phyloP scores from a whole-genome alignment of 2,797 vertebrate genomes.

The Lithobates sylvaticus region DNA sequence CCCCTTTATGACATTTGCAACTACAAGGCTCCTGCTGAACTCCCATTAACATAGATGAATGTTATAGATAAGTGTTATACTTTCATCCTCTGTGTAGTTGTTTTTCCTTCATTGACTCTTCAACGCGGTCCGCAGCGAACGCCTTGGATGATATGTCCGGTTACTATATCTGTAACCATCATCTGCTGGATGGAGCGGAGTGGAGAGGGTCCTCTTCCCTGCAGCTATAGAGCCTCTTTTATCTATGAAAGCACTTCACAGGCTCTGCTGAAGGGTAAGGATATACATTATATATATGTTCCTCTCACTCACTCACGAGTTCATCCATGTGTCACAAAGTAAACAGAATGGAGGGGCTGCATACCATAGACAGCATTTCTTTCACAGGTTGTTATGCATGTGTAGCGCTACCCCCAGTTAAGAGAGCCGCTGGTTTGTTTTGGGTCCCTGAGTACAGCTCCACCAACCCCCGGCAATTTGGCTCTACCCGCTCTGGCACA shows the following conservation, averaged over 20 bases:
- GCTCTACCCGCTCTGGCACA: no score
- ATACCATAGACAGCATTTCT: not conserved
- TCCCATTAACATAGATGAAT: no score
- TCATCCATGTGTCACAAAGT: not conserved
- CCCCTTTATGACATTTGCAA: no score
- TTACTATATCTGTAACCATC: conserved; percentile 1
- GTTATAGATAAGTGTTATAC: no score
- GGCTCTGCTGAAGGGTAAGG: not conserved
- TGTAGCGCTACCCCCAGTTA: no score
- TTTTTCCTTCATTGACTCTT: not conserved
- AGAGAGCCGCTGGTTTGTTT: no score
- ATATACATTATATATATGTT: not conserved
- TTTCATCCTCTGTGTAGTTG: no score
- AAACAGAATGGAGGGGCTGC: not conserved
- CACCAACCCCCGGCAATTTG: no score
- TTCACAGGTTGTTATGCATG: not conserved
- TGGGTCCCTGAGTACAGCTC: no score
- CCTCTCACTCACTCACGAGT: not conserved
- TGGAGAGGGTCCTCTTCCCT: not conserved
- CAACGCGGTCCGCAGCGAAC: no score
- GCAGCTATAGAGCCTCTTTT: not conserved
- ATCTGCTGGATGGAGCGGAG: not conserved
- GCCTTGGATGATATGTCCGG: not conserved
- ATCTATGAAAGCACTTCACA: not conserved
- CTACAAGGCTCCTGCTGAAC: no score